These are phyloP conservation scores for Centropus unirufus DNA, from an alignment of 2,113 vertebrate genomes.

Conservation along the genomic window DNA sequence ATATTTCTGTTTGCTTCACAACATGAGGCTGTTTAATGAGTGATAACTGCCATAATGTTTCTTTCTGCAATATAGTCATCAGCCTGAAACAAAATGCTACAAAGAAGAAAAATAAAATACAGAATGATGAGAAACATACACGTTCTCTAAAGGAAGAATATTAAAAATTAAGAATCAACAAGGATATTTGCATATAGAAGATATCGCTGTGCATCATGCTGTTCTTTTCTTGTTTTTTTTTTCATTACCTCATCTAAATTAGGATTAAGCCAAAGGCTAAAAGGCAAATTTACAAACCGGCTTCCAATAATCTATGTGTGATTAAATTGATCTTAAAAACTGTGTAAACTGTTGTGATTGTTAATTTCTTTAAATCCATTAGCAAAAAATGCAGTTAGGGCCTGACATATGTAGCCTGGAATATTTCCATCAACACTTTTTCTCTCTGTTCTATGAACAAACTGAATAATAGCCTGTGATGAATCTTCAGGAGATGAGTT, in stretches of 20 bases:
- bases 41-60: conserved; percentile 44
- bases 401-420: not conserved
- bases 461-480: not conserved
- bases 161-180: not conserved
- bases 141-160: not conserved
- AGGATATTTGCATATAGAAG: not conserved
- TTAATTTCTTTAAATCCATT: not conserved
- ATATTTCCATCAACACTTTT: not conserved
- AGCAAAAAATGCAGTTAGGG: not conserved
- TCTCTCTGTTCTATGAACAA: not conserved
- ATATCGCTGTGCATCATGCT: not conserved
- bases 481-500: not conserved
- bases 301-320: not conserved
- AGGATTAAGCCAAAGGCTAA: not conserved
- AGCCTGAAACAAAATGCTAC: conserved; percentile 24
- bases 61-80: not conserved
- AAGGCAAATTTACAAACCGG: not conserved
- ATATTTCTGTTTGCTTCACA: conserved; percentile 58
- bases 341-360: not conserved
- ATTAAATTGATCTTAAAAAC: not conserved
- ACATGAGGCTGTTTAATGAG: conserved; percentile 46
- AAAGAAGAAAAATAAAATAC: conserved; percentile 10
- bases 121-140: not conserved
- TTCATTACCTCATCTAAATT: not conserved
- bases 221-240: not conserved